Conservation (phyloP, 2,797 vertebrate genomes). For the Agapornis canus region DNA sequence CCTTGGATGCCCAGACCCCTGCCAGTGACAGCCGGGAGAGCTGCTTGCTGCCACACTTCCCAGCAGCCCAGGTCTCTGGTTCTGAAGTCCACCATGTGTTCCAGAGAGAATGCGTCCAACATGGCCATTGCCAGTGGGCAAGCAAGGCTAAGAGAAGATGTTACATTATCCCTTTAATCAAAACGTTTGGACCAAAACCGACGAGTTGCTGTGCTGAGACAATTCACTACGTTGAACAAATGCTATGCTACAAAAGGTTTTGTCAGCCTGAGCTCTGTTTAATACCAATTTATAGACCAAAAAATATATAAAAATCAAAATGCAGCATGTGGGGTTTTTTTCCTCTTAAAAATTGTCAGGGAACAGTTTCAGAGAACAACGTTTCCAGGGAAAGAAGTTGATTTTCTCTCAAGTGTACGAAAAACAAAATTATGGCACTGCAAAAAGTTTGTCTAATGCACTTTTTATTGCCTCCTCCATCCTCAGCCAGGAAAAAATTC, state of each 20-base stretch:
- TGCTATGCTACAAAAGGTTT: background rate
- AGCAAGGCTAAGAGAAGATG: background rate
- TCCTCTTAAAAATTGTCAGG: background rate
- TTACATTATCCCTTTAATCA: background rate
- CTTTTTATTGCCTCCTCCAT: conserved; percentile 17
- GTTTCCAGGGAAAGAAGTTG: conserved; percentile 10
- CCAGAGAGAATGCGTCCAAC: background rate
- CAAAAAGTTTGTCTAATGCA: conserved; percentile 45
- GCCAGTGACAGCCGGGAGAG: background rate
- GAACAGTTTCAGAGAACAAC: conserved; percentile 24
- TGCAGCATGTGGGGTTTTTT: background rate
- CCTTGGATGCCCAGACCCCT: background rate
- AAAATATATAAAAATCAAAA: background rate
- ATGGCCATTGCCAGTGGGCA: background rate
- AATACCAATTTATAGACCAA: conserved; percentile 34
- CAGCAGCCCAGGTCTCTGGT: background rate
- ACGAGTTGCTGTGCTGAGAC: background rate
- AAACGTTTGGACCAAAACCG: background rate
- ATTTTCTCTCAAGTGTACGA: conserved; percentile 2
- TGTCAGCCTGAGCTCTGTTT: background rate
- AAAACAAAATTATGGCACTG: background rate
- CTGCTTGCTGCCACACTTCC: background rate
- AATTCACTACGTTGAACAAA: background rate
- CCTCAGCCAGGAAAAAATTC: conserved; percentile 23
- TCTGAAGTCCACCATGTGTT: background rate